These are phyloP conservation scores for Sitta carolinensis DNA, from an alignment of 2,797 vertebrate species.

Conservation along the genomic window DNA sequence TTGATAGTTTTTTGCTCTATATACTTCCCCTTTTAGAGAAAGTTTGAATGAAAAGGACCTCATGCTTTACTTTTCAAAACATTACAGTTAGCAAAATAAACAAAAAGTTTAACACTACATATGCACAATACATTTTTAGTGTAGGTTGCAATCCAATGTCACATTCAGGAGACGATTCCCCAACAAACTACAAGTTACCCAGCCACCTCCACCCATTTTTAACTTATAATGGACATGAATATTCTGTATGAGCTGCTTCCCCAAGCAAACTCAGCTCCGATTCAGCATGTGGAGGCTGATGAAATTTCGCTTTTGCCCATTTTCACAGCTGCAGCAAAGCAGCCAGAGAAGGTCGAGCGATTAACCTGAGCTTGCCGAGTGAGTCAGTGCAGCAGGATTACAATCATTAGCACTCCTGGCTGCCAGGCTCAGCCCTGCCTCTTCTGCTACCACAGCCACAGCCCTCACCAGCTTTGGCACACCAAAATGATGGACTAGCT, in stretches of 20 bases:
- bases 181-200: not conserved
- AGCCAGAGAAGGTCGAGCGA: slow-evolving; percentile 19
- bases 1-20: not conserved
- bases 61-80: not conserved
- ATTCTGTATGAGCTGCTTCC: not conserved
- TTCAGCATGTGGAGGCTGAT: not conserved
- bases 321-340: slow-evolving; percentile 43
- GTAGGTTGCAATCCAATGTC: not conserved
- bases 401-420: not conserved
- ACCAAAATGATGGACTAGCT: not conserved
- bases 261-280: not conserved
- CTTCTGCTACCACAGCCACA: not conserved
- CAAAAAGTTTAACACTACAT: not conserved
- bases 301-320: slow-evolving; percentile 1
- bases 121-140: not conserved
- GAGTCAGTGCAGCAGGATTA: slow-evolving; percentile 31
- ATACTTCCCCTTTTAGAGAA: not conserved
- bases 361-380: not conserved
- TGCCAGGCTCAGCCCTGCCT: not conserved
- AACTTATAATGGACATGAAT: not conserved
- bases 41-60: not conserved
- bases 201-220: not conserved
- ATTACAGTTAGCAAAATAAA: not conserved
- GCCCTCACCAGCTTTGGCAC: not conserved
- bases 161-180: not conserved